phyloP scores from a whole-genome alignment of 2,888 invertebrate species.

The Elegia similella region DNA sequence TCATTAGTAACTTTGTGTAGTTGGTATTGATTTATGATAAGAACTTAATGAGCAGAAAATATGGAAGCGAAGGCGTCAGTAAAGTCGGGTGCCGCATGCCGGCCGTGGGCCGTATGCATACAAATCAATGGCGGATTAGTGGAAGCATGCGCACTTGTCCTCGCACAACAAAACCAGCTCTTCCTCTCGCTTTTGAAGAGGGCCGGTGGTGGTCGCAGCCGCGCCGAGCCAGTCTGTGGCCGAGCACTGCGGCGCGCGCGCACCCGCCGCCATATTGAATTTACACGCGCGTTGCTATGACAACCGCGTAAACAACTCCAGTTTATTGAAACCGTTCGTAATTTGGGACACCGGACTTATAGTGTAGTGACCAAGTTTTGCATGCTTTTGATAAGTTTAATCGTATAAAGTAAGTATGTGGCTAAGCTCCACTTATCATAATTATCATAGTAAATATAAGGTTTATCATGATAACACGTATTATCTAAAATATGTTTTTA shows the following conservation, averaged over 20 bases:
- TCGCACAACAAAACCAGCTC: slow-evolving; percentile 69
- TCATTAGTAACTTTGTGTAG: slow-evolving; percentile 12
- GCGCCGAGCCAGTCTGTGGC: slow-evolving; percentile 66
- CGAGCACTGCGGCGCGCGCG: slow-evolving; percentile 69
- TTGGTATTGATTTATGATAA: slow-evolving; percentile 26
- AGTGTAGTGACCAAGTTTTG: slow-evolving; percentile 25
- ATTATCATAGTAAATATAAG: neutral
- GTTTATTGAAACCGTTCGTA: slow-evolving; percentile 25
- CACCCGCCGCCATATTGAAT: slow-evolving; percentile 68
- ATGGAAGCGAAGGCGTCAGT: slow-evolving; percentile 20
- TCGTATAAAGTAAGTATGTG: slow-evolving; percentile 8
- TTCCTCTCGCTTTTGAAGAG: slow-evolving; percentile 73
- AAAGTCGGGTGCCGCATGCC: slow-evolving; percentile 28
- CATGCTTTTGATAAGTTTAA: slow-evolving; percentile 2
- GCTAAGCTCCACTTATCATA: neutral
- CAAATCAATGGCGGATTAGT: slow-evolving; percentile 50
- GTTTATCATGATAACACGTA: neutral
- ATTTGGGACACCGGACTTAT: slow-evolving; percentile 22
- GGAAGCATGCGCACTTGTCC: slow-evolving; percentile 62
- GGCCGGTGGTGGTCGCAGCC: slow-evolving; percentile 61
- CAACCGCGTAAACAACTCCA: slow-evolving; percentile 68
- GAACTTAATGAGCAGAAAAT: slow-evolving; percentile 26
- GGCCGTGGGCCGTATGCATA: slow-evolving; percentile 37
- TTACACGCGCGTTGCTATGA: slow-evolving; percentile 67
- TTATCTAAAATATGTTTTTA: slow-evolving; percentile 1